Evolutionary conservation across 2,888 invertebrate genomes (phyloP).

Genomic region (Diaperis boleti): DNA sequence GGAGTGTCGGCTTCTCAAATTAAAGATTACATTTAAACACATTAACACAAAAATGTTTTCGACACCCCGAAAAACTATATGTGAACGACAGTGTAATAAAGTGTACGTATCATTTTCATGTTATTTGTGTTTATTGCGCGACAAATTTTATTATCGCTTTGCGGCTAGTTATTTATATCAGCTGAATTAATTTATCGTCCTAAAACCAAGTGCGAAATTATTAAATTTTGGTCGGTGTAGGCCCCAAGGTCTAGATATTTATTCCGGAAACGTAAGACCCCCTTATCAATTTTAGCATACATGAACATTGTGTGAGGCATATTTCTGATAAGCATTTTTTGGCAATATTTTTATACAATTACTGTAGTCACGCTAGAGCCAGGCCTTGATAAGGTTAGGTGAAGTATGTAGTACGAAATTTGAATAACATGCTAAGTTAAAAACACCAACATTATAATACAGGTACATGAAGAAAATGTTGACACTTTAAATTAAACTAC

Average conservation of each 20-base stretch:
- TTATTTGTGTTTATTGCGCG: conserved; percentile 6
- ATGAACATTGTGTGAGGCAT: conserved; percentile 42
- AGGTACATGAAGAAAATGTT: too few species aligned
- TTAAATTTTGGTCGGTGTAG: conserved; percentile 46
- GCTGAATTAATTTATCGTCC: conserved; percentile 33
- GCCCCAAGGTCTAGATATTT: conserved; percentile 49
- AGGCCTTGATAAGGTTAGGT: conserved; percentile 22
- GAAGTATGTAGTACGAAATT: conserved; percentile 34
- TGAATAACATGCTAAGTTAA: conserved; percentile 31
- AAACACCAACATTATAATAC: conserved; percentile 18
- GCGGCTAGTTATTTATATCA: conserved; percentile 16
- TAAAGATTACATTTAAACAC: too few species aligned
- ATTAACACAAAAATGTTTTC: too few species aligned
- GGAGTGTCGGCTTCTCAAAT: not conserved
- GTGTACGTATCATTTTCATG: not conserved
- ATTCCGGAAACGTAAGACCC: conserved; percentile 44
- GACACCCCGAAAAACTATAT: too few species aligned
- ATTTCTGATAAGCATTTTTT: conserved; percentile 42
- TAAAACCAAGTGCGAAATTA: conserved; percentile 11
- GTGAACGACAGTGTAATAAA: not conserved
- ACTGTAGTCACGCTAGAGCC: conserved; percentile 35
- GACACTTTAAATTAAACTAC: too few species aligned
- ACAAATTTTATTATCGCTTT: conserved; percentile 20
- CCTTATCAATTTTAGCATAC: conserved; percentile 41
- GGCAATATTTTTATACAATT: conserved; percentile 42